Conservation (phyloP, 64 coral and sea anemone genomes). For the Montipora capricornis region DNA sequence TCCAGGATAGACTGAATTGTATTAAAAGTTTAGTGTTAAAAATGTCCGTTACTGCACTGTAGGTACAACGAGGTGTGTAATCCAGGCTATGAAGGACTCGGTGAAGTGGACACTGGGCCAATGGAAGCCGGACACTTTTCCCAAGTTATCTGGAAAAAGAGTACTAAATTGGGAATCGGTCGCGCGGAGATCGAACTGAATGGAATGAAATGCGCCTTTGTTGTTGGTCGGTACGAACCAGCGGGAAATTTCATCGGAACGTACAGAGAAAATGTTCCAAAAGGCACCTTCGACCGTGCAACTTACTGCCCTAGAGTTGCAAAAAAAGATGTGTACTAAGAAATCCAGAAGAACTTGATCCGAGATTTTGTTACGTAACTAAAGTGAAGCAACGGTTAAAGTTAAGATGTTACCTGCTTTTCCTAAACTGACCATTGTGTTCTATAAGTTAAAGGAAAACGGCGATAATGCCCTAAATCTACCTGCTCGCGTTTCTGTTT, state of each 20-base stretch:
- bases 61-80: constrained; percentile 74
- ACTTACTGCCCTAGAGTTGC: constrained; percentile 17
- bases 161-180: constrained; percentile 40
- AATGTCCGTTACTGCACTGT: background rate
- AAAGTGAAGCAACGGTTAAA: too few species aligned
- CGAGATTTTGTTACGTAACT: too few species aligned
- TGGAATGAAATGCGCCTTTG: constrained; percentile 19
- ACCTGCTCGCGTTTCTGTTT: too few species aligned
- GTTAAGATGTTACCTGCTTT: too few species aligned
- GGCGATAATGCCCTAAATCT: too few species aligned
- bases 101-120: background rate
- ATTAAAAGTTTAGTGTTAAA: too few species aligned
- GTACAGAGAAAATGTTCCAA: constrained; percentile 27
- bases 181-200: background rate
- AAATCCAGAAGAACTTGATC: background rate
- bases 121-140: constrained; percentile 30
- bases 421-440: too few species aligned
- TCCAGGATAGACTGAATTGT: too few species aligned
- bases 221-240: constrained; percentile 60
- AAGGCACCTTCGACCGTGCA: constrained; percentile 49
- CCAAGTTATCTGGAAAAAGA: constrained; percentile 68
- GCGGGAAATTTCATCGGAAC: background rate
- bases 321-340: background rate
- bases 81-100: constrained; percentile 36
- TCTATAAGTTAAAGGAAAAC: too few species aligned